Evolutionary conservation across 2,888 invertebrate genomes (phyloP).

Genomic region (Acronicta alni): DNA sequence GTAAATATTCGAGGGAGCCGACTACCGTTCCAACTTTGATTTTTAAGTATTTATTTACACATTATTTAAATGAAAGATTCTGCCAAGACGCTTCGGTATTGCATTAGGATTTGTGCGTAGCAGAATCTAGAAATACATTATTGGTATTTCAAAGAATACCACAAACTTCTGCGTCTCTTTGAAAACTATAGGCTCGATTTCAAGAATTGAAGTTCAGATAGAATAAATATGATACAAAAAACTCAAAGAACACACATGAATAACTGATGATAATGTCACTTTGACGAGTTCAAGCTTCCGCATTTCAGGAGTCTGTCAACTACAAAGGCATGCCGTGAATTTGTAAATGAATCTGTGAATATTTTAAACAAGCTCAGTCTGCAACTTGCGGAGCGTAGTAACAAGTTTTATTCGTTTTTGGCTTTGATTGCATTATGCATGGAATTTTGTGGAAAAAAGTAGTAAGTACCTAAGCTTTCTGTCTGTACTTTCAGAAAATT

Average conservation of each 20-base stretch:
- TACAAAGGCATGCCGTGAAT: slow-evolving; percentile 30
- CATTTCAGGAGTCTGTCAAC: slow-evolving; percentile 17
- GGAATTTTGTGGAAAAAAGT: slow-evolving; percentile 16
- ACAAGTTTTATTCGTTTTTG: slow-evolving; percentile 27
- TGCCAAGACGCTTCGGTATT: too few species aligned
- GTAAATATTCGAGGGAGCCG: too few species aligned
- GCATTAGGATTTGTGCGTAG: too few species aligned
- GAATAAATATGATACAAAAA: too few species aligned
- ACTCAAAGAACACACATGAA: slow-evolving; percentile 17
- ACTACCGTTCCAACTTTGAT: too few species aligned
- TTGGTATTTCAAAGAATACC: too few species aligned
- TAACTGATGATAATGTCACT: slow-evolving; percentile 22
- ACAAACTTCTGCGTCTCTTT: too few species aligned
- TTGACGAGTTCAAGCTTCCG: slow-evolving; percentile 30
- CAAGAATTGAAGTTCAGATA: neutral
- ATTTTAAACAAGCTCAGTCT: slow-evolving; percentile 42
- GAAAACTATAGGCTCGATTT: too few species aligned
- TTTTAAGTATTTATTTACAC: too few species aligned
- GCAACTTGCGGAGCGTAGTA: slow-evolving; percentile 27
- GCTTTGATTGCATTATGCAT: slow-evolving; percentile 52
- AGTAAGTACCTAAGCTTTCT: slow-evolving; percentile 22
- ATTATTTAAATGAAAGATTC: too few species aligned
- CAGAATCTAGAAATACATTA: neutral
- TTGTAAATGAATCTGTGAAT: slow-evolving; percentile 46
- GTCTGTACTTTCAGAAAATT: slow-evolving; percentile 32